These are phyloP conservation scores for Leptodactylus fallax DNA, from an alignment of 2,797 vertebrate species.

Conservation along the genomic window DNA sequence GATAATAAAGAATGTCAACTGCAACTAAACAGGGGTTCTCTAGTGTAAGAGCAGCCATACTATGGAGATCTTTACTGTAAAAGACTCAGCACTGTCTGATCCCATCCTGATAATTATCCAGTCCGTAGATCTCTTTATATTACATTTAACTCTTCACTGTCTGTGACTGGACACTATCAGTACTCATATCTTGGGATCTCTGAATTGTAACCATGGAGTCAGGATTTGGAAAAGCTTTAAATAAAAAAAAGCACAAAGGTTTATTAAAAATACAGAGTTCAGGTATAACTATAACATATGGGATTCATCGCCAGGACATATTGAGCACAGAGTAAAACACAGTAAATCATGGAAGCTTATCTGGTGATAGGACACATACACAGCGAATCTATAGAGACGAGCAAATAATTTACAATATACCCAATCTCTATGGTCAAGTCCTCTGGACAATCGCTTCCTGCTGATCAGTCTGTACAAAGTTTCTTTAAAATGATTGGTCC, in stretches of 20 bases:
- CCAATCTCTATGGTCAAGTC: neutral
- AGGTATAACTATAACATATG: neutral
- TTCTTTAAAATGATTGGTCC: neutral
- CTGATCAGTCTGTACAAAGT: neutral
- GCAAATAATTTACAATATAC: neutral
- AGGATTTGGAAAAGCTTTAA: neutral
- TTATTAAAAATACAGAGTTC: neutral
- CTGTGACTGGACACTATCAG: no score
- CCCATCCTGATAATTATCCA: no score
- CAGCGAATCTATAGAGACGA: neutral
- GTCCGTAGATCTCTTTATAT: no score
- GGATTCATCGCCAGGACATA: neutral
- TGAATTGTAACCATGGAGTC: no score
- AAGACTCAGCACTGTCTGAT: no score
- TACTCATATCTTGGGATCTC: no score
- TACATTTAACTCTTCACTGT: no score
- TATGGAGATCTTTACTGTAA: no score
- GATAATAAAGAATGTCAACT: no score
- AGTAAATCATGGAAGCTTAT: neutral
- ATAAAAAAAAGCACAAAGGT: neutral
- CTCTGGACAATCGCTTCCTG: neutral
- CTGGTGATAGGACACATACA: no score
- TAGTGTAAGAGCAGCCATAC: no score
- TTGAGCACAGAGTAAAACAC: neutral
- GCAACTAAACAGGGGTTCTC: no score